Evolutionary conservation across 1,140 invertebrate genomes (phyloP).

Genomic region (Druon quercuslanigerum): DNA sequence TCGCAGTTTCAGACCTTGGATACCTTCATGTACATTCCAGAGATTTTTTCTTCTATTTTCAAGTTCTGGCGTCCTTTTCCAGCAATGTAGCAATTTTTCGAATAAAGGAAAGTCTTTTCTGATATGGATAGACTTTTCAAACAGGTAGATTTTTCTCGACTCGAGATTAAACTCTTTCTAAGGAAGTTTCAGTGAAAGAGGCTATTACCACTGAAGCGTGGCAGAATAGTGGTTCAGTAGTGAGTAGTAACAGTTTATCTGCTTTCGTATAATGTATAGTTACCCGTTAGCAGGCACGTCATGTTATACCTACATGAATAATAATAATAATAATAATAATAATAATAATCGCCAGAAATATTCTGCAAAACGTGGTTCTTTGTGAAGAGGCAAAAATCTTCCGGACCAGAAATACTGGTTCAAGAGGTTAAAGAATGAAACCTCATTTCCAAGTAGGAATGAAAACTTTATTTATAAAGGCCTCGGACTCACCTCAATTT

Average conservation of each 20-base stretch:
- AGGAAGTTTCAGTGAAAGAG: constrained; percentile 20
- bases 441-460: too few species aligned
- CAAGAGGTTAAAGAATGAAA: too few species aligned
- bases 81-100: background rate
- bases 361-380: too few species aligned
- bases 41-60: too few species aligned
- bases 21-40: background rate
- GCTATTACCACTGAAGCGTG: background rate
- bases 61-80: too few species aligned
- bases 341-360: too few species aligned
- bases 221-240: background rate
- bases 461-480: too few species aligned
- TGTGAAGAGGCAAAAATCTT: too few species aligned
- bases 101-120: background rate
- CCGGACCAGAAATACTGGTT: too few species aligned
- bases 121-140: background rate
- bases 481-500: too few species aligned
- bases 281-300: constrained; percentile 14
- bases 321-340: too few species aligned
- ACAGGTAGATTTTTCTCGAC: background rate
- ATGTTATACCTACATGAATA: background rate
- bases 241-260: constrained; percentile 18
- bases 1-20: background rate
- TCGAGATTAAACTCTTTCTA: background rate
- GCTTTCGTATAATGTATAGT: background rate